A percentile compares a stretch with the other conserved stretches of the same genome.
These are phyloP conservation scores for Deroplatys truncata DNA, from an alignment of 2,888 invertebrate genomes.

Conservation along the genomic window DNA sequence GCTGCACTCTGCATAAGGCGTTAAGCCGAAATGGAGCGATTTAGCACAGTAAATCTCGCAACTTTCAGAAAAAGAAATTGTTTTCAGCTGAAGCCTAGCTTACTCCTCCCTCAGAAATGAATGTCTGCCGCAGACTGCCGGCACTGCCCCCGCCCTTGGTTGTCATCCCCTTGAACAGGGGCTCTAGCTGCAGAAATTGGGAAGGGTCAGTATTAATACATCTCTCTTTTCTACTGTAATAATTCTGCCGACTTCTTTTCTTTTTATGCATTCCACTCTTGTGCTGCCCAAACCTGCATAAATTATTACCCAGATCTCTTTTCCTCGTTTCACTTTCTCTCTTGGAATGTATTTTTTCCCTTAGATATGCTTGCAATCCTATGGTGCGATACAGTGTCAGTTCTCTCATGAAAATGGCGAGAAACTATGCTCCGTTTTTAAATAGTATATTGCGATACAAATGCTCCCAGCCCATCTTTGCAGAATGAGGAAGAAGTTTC, in stretches of 20 bases:
- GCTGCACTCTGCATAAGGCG: no score
- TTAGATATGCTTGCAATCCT: no score
- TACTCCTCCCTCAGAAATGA: background rate
- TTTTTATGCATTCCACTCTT: background rate
- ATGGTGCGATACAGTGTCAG: no score
- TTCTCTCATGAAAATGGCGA: no score
- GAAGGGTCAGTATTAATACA: background rate
- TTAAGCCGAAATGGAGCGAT: no score
- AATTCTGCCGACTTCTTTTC: background rate
- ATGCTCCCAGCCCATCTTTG: no score
- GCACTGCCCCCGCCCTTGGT: background rate
- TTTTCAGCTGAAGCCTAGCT: background rate
- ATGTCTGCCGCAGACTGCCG: background rate
- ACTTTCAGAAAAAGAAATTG: no score
- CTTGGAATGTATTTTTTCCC: no score
- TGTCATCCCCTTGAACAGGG: background rate
- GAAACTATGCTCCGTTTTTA: no score
- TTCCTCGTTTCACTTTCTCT: background rate
- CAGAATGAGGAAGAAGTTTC: no score
- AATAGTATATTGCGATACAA: no score
- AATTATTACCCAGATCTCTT: background rate
- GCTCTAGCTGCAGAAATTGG: background rate
- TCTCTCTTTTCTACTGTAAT: background rate
- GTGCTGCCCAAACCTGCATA: background rate
- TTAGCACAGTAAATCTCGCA: no score